Evolutionary conservation across 2,797 vertebrate species (phyloP), one percentile per base, ranked within the genome.

Genomic region (Amazona ochrocephala): DNA sequence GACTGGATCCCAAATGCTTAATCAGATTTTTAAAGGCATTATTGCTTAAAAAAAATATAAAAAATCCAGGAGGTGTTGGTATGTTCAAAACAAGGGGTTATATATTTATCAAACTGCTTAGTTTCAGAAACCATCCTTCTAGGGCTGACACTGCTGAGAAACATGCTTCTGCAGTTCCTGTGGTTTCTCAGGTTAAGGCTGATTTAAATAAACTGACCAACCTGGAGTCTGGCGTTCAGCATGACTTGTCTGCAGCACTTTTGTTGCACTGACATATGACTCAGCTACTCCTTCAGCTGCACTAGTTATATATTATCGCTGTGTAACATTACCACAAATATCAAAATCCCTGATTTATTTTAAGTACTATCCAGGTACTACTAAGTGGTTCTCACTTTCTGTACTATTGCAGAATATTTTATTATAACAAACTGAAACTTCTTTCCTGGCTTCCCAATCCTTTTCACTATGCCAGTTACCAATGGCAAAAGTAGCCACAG

Each of bases 191-290:
- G 75, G 61, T 83, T 89, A 68, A 50, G 48, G 71, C 15, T 65
- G 37, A 73, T 51, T 85, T 93, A 93, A 95, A 94, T 70, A 90
- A 96, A 92, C 6, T 24, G 79, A 88, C 82, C 82, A 88, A 81
- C 66, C 76, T 79, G 82, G 20, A 84, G 37, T 48, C 66, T 60
- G 34, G 37, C 5, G 0, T 60, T 85, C 64, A 51, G 60, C 58
- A 48, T 0, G 0, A 64, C 66, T 66, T n/a, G 64, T 72, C 76
- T 78, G 92, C 95, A 94, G 91, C 75, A 85, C 88, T 87, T 91
- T 19, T 1, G 0, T 84, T 82, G 80, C 51, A 45, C 62, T 53
- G 78, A 80, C 0, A 1, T 56, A 64, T 94, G 79, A 96, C 84
- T 91, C 90, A 94, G 84, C 73, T 91, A 53, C 64, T 89, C 44